Evolutionary conservation across 2,888 invertebrate species (phyloP).

Genomic region (Melanophora roralis): DNA sequence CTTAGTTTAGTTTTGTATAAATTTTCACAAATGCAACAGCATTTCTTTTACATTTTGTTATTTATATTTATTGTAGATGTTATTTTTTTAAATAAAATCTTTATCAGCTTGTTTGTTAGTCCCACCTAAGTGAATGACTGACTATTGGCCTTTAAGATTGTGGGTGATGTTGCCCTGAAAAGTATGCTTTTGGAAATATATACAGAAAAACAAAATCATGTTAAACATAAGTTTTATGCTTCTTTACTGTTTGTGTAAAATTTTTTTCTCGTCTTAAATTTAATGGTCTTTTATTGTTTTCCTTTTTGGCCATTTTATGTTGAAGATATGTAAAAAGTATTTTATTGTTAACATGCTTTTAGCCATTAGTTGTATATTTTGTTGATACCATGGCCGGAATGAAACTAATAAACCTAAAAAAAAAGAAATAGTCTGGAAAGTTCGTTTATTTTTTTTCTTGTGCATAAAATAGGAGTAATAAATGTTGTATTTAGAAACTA

Average conservation of each 20-base stretch:
- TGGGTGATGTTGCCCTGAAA: neutral
- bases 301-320: conserved; percentile 40
- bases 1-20: neutral
- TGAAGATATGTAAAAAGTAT: conserved; percentile 28
- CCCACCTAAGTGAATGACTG: conserved; percentile 22
- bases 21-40: neutral
- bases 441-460: conserved; percentile 16
- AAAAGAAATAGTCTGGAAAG: conserved; percentile 9
- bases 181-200: conserved; percentile 32
- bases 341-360: conserved; percentile 22
- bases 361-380: conserved; percentile 20
- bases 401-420: conserved; percentile 2
- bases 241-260: conserved; percentile 2
- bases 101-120: neutral
- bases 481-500: neutral
- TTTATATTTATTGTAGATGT: neutral
- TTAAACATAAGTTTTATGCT: conserved; percentile 15
- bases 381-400: neutral
- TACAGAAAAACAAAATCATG: neutral
- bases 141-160: neutral
- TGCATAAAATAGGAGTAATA: neutral
- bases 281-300: conserved; percentile 46
- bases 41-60: conserved; percentile 14
- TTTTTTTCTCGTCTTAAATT: neutral
- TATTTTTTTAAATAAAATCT: neutral